Conservation (phyloP, 2,888 invertebrate species). For the Drosophila nigricruria region DNA sequence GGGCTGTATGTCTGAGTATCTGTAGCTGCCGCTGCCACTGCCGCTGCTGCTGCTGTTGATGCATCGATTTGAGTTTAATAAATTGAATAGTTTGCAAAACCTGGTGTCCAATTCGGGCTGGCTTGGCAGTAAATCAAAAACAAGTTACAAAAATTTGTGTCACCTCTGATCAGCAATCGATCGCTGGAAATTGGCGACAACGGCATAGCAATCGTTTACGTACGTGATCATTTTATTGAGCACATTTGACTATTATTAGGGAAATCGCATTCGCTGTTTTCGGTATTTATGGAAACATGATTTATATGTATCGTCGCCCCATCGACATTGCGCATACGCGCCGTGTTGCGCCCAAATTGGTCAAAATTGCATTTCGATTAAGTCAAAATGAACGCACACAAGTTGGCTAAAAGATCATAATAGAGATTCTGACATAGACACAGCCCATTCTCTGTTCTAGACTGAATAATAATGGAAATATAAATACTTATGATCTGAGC, state of each 20-base stretch:
- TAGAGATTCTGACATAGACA: not conserved
- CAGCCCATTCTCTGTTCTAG: not conserved
- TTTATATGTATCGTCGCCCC: conserved; percentile 69
- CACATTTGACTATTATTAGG: conserved; percentile 84
- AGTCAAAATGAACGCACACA: not conserved
- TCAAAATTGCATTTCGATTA: conserved; percentile 53
- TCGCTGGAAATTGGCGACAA: conserved; percentile 54
- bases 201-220: conserved; percentile 58
- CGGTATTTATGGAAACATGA: conserved; percentile 80
- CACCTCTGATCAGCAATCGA: conserved; percentile 62
- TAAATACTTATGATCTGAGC: not conserved
- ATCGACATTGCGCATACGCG: conserved; percentile 69
- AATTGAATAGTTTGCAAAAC: conserved; percentile 55
- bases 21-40: conserved; percentile 1
- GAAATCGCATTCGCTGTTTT: conserved; percentile 72
- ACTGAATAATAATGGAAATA: not conserved
- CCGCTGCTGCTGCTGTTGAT: conserved; percentile 3
- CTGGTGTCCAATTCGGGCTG: conserved; percentile 38
- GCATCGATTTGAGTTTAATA: conserved; percentile 71
- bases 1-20: conserved; percentile 10
- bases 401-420: not conserved
- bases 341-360: conserved; percentile 63
- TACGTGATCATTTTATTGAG: conserved; percentile 79
- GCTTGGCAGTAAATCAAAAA: conserved; percentile 80
- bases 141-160: conserved; percentile 80